phyloP scores from a whole-genome alignment of 2,797 vertebrate genomes.

The Tiaroga cobitis region DNA sequence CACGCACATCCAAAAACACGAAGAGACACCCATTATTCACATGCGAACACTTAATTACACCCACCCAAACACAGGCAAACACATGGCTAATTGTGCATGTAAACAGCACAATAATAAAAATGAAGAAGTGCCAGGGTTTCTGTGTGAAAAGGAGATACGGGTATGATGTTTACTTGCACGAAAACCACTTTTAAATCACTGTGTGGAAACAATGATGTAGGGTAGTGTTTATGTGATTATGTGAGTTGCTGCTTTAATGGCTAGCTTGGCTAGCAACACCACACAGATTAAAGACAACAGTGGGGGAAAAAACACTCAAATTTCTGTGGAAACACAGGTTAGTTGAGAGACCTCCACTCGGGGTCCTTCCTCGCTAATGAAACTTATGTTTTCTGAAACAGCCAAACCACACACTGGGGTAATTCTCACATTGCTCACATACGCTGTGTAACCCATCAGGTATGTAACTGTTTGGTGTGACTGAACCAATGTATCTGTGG shows the following conservation, averaged over 20 bases:
- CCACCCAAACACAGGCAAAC: not conserved
- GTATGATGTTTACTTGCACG: slow-evolving; percentile 19
- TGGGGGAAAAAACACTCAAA: slow-evolving; percentile 1
- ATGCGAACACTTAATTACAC: not conserved
- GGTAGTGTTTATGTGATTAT: slow-evolving; percentile 32
- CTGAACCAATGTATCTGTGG: slow-evolving; percentile 20
- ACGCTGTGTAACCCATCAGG: not conserved
- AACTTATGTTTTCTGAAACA: slow-evolving; percentile 21
- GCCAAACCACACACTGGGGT: slow-evolving; percentile 24
- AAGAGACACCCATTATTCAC: not conserved
- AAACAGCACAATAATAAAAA: slow-evolving; percentile 22
- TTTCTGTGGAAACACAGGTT: not conserved
- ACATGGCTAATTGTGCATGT: not conserved
- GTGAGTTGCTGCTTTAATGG: slow-evolving; percentile 29
- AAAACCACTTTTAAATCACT: slow-evolving; percentile 22
- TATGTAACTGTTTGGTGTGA: slow-evolving; percentile 39
- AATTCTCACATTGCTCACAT: slow-evolving; percentile 21
- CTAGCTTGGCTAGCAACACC: slow-evolving; percentile 15
- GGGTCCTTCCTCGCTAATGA: slow-evolving; percentile 27
- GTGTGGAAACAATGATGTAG: slow-evolving; percentile 25
- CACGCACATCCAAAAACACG: not conserved
- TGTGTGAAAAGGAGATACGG: slow-evolving; percentile 19
- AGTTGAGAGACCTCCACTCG: not conserved
- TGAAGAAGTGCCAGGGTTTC: not conserved
- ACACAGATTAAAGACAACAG: slow-evolving; percentile 1